phyloP scores from a whole-genome alignment of 2,797 vertebrate genomes.

The Percopsis omiscomaycus region DNA sequence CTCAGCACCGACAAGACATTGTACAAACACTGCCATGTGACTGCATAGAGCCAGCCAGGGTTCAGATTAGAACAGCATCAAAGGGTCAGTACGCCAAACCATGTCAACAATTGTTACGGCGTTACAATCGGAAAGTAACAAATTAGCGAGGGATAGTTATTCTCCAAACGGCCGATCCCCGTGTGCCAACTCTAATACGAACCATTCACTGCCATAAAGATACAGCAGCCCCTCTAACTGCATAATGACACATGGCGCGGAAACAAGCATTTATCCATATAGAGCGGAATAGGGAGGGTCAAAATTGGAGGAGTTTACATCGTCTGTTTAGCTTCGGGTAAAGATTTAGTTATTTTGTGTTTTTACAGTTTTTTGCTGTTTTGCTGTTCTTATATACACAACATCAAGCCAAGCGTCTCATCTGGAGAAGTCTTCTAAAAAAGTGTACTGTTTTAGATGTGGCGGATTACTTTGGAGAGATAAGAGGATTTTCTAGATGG shows the following conservation, averaged over 20 bases:
- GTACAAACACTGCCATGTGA: constrained; percentile 16
- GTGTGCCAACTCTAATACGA: constrained; percentile 55
- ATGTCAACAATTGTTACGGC: constrained; percentile 38
- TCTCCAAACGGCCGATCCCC: constrained; percentile 49
- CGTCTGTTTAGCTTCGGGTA: constrained; percentile 49
- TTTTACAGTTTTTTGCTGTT: too few species aligned
- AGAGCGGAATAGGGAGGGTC: constrained; percentile 28
- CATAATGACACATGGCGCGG: constrained; percentile 57
- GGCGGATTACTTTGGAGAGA: not conserved
- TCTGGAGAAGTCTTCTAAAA: not conserved
- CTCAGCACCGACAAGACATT: constrained; percentile 37
- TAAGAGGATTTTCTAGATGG: not conserved
- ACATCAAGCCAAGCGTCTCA: constrained; percentile 18
- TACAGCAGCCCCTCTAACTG: constrained; percentile 42
- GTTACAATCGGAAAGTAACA: constrained; percentile 33
- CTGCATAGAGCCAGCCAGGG: not conserved
- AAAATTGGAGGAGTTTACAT: constrained; percentile 47
- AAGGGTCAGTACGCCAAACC: constrained; percentile 7
- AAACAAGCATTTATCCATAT: constrained; percentile 30
- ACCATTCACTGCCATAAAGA: constrained; percentile 57
- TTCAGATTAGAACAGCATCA: not conserved
- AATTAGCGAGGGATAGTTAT: constrained; percentile 53
- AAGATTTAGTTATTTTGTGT: constrained; percentile 51
- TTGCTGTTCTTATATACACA: too few species aligned
- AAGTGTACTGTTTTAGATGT: not conserved